Base-by-base conservation (phyloP, 2,113 vertebrate genomes). In the Galbula dea region DNA sequence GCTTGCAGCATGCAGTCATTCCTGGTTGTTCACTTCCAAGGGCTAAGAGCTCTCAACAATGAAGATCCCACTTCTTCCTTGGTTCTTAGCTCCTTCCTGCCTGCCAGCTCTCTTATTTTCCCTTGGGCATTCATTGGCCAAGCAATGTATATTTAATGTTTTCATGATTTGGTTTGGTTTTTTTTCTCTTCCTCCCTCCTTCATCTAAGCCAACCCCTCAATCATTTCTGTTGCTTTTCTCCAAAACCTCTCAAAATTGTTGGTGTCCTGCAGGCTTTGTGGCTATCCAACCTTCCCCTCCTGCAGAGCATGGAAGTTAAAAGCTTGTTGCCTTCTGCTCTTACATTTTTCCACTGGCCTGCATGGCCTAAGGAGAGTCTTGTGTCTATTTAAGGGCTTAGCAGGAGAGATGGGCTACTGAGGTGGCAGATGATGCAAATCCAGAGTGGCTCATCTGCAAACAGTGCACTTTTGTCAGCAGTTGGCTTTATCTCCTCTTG, bases 21-120 rank as follows among this genome's bases (percentile, higher is more conserved):
- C 69, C 62, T 90, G 71, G 37, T 72, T 82, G 74, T 66, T 93
- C 81, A 3, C 34, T 88, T 82, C 58, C 62, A 78, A 72, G 67
- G 46, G 34, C 73, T 68, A 49, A 79, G 84, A 76, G 82, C 72
- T 55, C 85, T 66, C 63, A 41, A 48, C 80, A 93, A 55, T 79
- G 69, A 41, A 73, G 86, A 92, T 94, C 71, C 86, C 68, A 27
- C 89, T 94, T 85, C 71, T 94, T 87, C 83, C 90, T 87, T 93
- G 95, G 90, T 89, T 93, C 73, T 75, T 65, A 34, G 51, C 58
- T 90, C 49, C 78, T 78, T 90, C 45, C 83, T 90, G 66, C 66
- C 81, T 94, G 94, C 89, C 95, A 94, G 74, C 62, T 69, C 81
- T 90, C 89, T 76, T 62, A 36, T 95, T 88, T 93, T 90, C 91